phyloP scores from a whole-genome alignment of 2,113 vertebrate genomes.

The Albula glossodonta region DNA sequence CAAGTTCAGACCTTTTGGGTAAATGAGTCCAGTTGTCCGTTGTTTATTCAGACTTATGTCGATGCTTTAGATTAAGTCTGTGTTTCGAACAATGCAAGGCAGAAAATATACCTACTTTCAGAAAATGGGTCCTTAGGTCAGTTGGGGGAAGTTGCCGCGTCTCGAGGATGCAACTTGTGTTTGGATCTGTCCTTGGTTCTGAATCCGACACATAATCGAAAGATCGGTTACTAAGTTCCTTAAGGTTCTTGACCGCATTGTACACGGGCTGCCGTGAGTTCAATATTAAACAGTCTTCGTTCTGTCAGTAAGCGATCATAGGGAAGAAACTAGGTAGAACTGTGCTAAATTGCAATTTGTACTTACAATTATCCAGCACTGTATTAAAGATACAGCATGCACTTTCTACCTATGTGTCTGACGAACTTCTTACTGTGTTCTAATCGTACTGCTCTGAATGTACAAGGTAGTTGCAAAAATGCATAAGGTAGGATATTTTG shows the following conservation, averaged over 20 bases:
- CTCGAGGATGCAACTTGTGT: not conserved
- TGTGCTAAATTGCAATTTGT: not conserved
- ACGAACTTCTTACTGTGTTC: not conserved
- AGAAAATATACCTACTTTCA: not conserved
- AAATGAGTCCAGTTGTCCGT: conserved; percentile 10
- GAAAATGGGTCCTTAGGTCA: not conserved
- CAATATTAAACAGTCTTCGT: conserved; percentile 10
- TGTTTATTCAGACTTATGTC: not conserved
- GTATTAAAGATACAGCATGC: not conserved
- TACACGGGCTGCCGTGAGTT: not conserved
- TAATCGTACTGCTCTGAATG: not conserved
- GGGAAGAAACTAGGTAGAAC: conserved; percentile 10
- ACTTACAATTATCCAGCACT: not conserved
- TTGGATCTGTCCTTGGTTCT: conserved; percentile 72
- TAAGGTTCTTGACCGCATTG: not conserved
- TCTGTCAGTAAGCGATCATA: conserved; percentile 2
- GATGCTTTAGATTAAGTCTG: not conserved
- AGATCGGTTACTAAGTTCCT: conserved; percentile 7
- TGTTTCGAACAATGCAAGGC: not conserved
- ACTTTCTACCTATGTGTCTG: not conserved
- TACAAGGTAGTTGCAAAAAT: not conserved
- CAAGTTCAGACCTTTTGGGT: not conserved
- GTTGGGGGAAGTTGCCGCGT: conserved; percentile 2
- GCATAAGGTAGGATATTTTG: not conserved
- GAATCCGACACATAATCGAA: conserved; percentile 38